Percentiles rank a stretch among this genome's conserved stretches.
These are phyloP conservation scores for Micrasema minimum DNA, from an alignment of 1,140 invertebrate species.

Conservation along the genomic window DNA sequence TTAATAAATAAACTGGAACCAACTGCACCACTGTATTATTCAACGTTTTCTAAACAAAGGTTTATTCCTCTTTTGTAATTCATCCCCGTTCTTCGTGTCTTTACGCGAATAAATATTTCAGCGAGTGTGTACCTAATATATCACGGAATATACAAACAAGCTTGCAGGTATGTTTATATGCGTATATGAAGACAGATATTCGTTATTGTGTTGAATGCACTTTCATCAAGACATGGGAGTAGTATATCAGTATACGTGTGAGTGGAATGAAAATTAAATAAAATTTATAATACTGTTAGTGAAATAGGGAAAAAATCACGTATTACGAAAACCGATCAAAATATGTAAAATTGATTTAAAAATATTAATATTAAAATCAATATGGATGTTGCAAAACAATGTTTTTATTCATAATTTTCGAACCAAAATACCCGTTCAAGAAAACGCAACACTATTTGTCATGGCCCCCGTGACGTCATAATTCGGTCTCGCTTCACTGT, in stretches of 20 bases:
- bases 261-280: not conserved
- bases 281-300: not conserved
- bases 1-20: not conserved
- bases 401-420: too few species aligned
- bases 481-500: too few species aligned
- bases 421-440: too few species aligned
- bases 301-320: too few species aligned
- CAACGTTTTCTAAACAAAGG: constrained; percentile 28
- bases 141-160: not conserved
- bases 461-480: too few species aligned
- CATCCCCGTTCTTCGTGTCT: constrained; percentile 22
- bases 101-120: constrained; percentile 9
- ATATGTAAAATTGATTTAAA: too few species aligned
- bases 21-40: constrained; percentile 11
- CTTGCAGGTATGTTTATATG: not conserved
- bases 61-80: constrained; percentile 24
- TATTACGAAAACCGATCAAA: too few species aligned
- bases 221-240: constrained; percentile 14
- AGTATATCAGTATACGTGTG: not conserved
- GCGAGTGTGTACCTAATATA: not conserved
- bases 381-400: too few species aligned
- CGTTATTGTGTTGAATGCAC: constrained; percentile 14
- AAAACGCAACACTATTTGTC: too few species aligned
- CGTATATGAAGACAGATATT: not conserved
- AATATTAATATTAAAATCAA: too few species aligned